Percentiles rank a stretch among this genome's conserved stretches.
Evolutionary conservation across 2,797 vertebrate species (phyloP).

Genomic region (Aulostomus chinensis): DNA sequence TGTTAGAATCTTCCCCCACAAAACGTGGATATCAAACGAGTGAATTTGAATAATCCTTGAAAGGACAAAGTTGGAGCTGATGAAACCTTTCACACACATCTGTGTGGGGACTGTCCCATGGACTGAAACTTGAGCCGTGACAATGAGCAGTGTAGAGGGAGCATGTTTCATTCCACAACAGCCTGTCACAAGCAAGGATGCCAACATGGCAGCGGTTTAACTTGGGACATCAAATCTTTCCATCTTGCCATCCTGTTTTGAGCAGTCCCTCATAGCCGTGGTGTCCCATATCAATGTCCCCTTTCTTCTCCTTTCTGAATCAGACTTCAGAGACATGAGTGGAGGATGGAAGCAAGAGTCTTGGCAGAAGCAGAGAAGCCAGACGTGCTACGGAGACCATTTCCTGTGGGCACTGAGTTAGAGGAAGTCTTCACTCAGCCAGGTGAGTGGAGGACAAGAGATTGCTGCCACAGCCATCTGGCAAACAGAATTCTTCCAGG

Average conservation of each 20-base stretch:
- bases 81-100: slow-evolving; percentile 21
- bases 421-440: slow-evolving; percentile 58
- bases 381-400: slow-evolving; percentile 44
- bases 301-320: slow-evolving; percentile 38
- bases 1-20: slow-evolving; percentile 43
- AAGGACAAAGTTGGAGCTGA: slow-evolving; percentile 18
- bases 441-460: slow-evolving; percentile 61
- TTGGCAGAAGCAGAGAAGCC: slow-evolving; percentile 53
- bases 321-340: slow-evolving; percentile 41
- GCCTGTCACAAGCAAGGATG: slow-evolving; percentile 31
- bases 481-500: slow-evolving; percentile 30
- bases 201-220: slow-evolving; percentile 38
- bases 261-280: slow-evolving; percentile 35
- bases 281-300: slow-evolving; percentile 48
- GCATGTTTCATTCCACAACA: slow-evolving; percentile 33
- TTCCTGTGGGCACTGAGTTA: slow-evolving; percentile 56
- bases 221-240: slow-evolving; percentile 32
- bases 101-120: slow-evolving; percentile 13
- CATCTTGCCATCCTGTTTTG: slow-evolving; percentile 42
- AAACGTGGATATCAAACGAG: slow-evolving; percentile 59
- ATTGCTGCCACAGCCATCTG: slow-evolving; percentile 57
- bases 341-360: slow-evolving; percentile 29
- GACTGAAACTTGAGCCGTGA: slow-evolving; percentile 35
- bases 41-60: slow-evolving; percentile 65
- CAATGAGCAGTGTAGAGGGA: slow-evolving; percentile 10